phyloP scores from a whole-genome alignment of 1,140 invertebrate genomes.

The Lepidurus arcticus region DNA sequence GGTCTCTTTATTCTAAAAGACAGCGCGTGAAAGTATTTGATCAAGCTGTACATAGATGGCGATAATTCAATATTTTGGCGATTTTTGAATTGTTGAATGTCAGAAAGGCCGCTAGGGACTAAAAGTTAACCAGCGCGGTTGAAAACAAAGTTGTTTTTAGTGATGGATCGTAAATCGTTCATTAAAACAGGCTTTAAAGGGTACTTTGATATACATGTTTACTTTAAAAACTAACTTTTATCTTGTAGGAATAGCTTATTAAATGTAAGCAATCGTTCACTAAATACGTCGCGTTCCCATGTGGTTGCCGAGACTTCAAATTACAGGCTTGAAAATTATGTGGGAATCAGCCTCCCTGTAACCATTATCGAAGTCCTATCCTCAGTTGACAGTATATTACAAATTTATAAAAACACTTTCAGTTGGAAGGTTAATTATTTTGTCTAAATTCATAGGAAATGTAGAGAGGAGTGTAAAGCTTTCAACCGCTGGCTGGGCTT shows the following conservation, averaged over 20 bases:
- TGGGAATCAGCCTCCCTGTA: slow-evolving; percentile 27
- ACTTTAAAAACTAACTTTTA: not conserved
- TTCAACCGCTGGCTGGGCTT: slow-evolving; percentile 64
- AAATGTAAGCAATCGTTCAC: slow-evolving; percentile 26
- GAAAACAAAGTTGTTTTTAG: not conserved
- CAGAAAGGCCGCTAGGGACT: not conserved
- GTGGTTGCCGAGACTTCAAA: slow-evolving; percentile 31
- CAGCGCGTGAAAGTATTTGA: not conserved
- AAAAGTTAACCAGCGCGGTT: not conserved
- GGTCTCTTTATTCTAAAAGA: not conserved
- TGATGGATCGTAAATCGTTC: not conserved
- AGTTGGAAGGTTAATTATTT: not conserved
- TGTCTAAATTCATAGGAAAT: slow-evolving; percentile 46
- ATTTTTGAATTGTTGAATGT: not conserved
- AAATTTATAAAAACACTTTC: too few relatives aligned
- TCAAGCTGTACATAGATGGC: not conserved
- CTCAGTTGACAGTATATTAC: slow-evolving; percentile 25
- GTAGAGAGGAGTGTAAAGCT: slow-evolving; percentile 58
- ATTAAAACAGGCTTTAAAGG: not conserved
- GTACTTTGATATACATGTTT: not conserved
- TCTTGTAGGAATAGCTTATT: slow-evolving; percentile 9
- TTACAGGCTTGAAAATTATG: slow-evolving; percentile 28
- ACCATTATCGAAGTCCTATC: slow-evolving; percentile 30
- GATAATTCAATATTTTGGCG: too few relatives aligned
- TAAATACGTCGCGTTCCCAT: slow-evolving; percentile 29